These are phyloP conservation scores for Gallinago undulata DNA, from an alignment of 2,113 vertebrate genomes.

Conservation along the genomic window DNA sequence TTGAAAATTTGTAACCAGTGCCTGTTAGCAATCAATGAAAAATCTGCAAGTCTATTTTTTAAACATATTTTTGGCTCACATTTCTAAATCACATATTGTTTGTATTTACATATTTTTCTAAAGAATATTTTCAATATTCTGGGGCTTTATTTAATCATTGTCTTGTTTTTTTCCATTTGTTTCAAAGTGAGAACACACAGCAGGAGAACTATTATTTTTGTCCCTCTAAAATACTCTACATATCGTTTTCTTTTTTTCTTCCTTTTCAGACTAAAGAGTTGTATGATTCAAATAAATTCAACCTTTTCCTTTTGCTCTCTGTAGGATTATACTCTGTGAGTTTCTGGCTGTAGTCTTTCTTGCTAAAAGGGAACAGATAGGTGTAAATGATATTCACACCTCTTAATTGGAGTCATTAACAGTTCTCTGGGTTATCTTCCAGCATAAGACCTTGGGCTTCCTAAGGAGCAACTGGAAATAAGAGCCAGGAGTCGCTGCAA, in stretches of 20 bases:
- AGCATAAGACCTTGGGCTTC: slow-evolving; percentile 8
- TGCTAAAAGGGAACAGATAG: slow-evolving; percentile 53
- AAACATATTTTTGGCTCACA: slow-evolving; percentile 28
- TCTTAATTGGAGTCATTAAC: slow-evolving; percentile 65
- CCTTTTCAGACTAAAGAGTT: not conserved
- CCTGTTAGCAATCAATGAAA: slow-evolving; percentile 36
- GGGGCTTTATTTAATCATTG: slow-evolving; percentile 47
- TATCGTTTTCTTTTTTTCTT: not conserved
- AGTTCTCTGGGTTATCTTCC: slow-evolving; percentile 53
- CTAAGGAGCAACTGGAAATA: not conserved
- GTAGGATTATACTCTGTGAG: slow-evolving; percentile 6
- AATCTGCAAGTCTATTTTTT: slow-evolving; percentile 51
- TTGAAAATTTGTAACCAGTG: not conserved
- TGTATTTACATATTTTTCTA: slow-evolving; percentile 58
- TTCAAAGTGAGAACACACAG: slow-evolving; percentile 63
- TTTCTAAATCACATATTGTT: slow-evolving; percentile 60
- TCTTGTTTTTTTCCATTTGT: slow-evolving; percentile 49
- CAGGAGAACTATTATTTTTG: slow-evolving; percentile 59
- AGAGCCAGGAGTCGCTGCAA: not conserved
- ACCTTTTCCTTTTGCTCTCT: slow-evolving; percentile 46
- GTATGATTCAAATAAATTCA: slow-evolving; percentile 38
- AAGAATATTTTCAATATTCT: slow-evolving; percentile 52
- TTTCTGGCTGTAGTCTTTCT: slow-evolving; percentile 51
- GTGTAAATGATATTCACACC: slow-evolving; percentile 63
- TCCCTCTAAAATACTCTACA: slow-evolving; percentile 32